Conservation (phyloP, 1,140 invertebrate genomes). For the Cotesia typhae region DNA sequence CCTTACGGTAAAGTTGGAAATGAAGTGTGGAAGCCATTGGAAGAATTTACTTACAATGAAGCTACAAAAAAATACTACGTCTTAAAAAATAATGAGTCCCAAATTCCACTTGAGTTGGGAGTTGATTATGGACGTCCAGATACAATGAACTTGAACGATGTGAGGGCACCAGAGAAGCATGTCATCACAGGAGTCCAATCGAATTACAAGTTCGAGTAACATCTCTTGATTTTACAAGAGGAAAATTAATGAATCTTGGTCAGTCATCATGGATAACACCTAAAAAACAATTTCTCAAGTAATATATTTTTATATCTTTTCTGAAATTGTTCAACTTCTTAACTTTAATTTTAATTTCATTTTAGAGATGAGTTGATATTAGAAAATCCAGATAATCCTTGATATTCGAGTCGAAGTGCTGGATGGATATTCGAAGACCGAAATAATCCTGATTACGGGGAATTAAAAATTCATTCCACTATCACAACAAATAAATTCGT, state of each 20-base stretch:
- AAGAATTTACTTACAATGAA: background rate
- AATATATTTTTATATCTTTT: background rate
- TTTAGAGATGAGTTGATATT: background rate
- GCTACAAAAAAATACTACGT: background rate
- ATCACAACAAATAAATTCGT: background rate
- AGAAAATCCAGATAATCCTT: background rate
- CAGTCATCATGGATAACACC: background rate
- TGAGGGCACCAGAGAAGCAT: background rate
- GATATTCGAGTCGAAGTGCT: too few species aligned
- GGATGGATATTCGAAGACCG: too few species aligned
- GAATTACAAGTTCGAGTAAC: conserved; percentile 4
- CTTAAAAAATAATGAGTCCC: background rate
- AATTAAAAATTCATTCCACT: background rate
- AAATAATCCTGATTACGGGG: too few species aligned
- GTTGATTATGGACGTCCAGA: background rate
- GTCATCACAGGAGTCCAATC: background rate
- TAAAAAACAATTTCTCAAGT: background rate
- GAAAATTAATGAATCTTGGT: background rate
- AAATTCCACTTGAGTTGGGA: background rate
- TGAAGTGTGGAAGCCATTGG: background rate
- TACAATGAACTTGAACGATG: background rate
- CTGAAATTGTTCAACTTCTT: background rate
- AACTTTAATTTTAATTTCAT: background rate
- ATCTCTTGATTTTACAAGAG: background rate
- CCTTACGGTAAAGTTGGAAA: background rate